phyloP scores from a whole-genome alignment of 2,113 vertebrate species.

The Leuciscus idus region DNA sequence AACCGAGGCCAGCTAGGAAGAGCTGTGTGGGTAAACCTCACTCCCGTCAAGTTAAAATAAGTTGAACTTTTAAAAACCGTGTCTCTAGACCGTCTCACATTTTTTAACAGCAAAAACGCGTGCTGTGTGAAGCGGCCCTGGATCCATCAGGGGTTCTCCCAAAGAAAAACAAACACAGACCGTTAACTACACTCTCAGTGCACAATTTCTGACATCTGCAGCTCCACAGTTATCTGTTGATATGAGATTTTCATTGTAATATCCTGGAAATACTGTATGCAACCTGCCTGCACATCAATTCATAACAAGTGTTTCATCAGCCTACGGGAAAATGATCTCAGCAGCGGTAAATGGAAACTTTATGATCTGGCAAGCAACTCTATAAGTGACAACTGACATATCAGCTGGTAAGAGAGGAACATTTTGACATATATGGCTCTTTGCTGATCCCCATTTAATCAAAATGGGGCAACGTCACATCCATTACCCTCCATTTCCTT shows the following conservation, averaged over 20 bases:
- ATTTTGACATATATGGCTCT: conserved; percentile 30
- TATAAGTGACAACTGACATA: conserved; percentile 26
- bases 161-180: not conserved
- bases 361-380: not conserved
- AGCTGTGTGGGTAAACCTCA: too few species aligned
- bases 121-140: too few species aligned
- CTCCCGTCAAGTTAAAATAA: too few species aligned
- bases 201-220: not conserved
- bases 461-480: conserved; percentile 15
- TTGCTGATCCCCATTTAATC: conserved; percentile 21
- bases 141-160: not conserved
- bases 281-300: not conserved
- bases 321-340: not conserved
- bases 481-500: conserved; percentile 49
- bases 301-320: not conserved
- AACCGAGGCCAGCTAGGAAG: too few species aligned
- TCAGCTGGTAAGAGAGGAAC: conserved; percentile 19
- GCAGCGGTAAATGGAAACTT: not conserved
- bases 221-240: not conserved
- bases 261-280: conserved; percentile 3
- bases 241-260: not conserved
- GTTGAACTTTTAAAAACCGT: too few species aligned
- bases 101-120: too few species aligned
- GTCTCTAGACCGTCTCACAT: too few species aligned
- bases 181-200: not conserved